Percentiles rank a stretch among this genome's conserved stretches.
Evolutionary conservation across 37 sponge, comb jelly and placozoan species (phyloP).

Genomic region (Spongia lamella): DNA sequence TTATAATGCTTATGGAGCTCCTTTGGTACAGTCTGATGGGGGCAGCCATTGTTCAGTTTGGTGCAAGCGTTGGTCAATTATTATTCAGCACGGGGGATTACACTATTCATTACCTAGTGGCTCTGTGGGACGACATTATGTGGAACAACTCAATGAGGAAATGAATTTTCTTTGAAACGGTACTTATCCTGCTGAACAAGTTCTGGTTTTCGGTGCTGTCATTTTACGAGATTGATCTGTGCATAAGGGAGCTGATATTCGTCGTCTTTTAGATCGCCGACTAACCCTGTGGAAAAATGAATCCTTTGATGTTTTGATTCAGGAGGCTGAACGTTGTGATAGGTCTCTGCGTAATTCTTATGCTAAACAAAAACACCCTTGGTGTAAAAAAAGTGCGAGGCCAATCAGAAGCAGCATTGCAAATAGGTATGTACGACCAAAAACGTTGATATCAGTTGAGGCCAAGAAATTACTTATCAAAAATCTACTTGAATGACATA

Average conservation of each 20-base stretch:
- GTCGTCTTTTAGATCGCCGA: background rate
- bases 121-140: constrained; percentile 4
- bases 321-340: background rate
- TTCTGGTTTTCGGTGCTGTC: background rate
- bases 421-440: no score
- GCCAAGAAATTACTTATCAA: no score
- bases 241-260: constrained; percentile 6
- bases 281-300: constrained; percentile 2
- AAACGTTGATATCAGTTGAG: no score
- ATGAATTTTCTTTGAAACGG: background rate
- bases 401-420: no score
- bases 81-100: background rate
- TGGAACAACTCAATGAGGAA: background rate
- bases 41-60: no score
- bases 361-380: no score
- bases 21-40: no score
- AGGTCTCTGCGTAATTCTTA: background rate
- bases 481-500: no score
- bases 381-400: no score
- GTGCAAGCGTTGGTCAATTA: background rate
- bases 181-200: constrained; percentile 1
- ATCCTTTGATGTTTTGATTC: constrained; percentile 1
- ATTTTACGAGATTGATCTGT: background rate
- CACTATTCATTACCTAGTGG: constrained; percentile 5
- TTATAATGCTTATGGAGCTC: no score